Percentiles rank a stretch among this genome's conserved stretches.
Conservation (phyloP, 2,888 invertebrate genomes). For the Caenorhabditis sp. region DNA sequence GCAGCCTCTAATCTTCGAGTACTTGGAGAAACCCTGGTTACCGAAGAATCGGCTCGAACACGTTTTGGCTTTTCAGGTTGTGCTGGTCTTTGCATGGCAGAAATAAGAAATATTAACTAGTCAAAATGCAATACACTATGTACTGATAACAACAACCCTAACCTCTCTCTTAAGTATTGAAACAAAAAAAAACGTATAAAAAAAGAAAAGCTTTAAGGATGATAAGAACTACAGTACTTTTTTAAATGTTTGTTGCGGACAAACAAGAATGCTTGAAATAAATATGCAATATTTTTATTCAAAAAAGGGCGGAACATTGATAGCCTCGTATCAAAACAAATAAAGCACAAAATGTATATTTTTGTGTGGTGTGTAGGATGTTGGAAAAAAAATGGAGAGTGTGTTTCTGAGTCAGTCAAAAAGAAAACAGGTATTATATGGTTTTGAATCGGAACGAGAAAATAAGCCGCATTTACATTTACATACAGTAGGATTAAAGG, state of each 20-base stretch:
- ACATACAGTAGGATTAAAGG: background rate
- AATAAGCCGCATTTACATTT: background rate
- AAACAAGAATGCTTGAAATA: constrained; percentile 33
- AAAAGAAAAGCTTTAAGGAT: background rate
- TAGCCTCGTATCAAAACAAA: constrained; percentile 42
- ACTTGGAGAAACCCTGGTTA: background rate
- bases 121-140: background rate
- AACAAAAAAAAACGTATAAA: constrained; percentile 4
- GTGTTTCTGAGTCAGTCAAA: constrained; percentile 4
- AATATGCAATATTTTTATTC: constrained; percentile 23
- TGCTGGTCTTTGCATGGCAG: constrained; percentile 2
- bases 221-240: background rate
- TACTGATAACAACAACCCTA: background rate
- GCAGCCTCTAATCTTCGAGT: background rate
- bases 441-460: background rate
- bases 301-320: constrained; percentile 22
- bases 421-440: background rate
- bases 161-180: constrained; percentile 1
- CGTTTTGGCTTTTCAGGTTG: constrained; percentile 2
- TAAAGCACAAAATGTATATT: constrained; percentile 1
- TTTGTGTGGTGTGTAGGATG: background rate
- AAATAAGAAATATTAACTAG: background rate
- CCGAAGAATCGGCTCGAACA: background rate
- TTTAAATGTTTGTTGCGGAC: constrained; percentile 1
- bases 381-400: background rate